A percentile compares a stretch with the other conserved stretches of the same genome.
Conservation (phyloP, 2,797 vertebrate species). For the Ctenochaetus hawaiiensis region DNA sequence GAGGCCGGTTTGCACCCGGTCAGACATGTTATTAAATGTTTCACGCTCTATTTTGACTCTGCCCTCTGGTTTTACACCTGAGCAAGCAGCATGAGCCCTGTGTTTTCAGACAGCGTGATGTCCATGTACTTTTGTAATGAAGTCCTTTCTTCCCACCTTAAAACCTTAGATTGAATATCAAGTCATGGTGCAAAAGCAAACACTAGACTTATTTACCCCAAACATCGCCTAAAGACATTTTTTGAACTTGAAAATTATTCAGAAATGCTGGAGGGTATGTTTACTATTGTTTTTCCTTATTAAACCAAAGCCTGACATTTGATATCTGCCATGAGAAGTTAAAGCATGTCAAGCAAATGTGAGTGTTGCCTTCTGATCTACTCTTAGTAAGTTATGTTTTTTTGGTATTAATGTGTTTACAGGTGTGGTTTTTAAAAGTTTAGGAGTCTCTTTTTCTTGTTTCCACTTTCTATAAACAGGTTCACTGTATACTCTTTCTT, state of each 20-base stretch:
- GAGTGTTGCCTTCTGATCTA: background rate
- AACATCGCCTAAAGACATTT: background rate
- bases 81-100: slow-evolving; percentile 16
- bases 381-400: background rate
- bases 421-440: background rate
- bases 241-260: background rate
- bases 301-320: background rate
- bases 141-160: background rate
- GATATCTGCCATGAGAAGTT: background rate
- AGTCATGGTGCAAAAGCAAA: too few relatives aligned
- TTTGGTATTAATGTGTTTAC: background rate
- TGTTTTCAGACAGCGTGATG: background rate
- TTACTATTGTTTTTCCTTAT: background rate
- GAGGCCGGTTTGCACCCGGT: background rate
- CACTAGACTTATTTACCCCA: too few relatives aligned
- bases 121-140: background rate
- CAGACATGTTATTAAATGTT: slow-evolving; percentile 35
- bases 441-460: background rate
- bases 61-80: slow-evolving; percentile 9
- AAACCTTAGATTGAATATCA: too few relatives aligned
- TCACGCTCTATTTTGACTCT: slow-evolving; percentile 19
- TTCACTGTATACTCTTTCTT: background rate
- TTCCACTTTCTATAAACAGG: background rate
- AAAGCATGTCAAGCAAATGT: background rate
- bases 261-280: background rate